Percentiles rank a stretch among this genome's conserved stretches.
These are phyloP conservation scores for Haliclystus octoradiatus DNA, from an alignment of 30 jellyfish, hydroid and myxozoan genomes.

Conservation along the genomic window DNA sequence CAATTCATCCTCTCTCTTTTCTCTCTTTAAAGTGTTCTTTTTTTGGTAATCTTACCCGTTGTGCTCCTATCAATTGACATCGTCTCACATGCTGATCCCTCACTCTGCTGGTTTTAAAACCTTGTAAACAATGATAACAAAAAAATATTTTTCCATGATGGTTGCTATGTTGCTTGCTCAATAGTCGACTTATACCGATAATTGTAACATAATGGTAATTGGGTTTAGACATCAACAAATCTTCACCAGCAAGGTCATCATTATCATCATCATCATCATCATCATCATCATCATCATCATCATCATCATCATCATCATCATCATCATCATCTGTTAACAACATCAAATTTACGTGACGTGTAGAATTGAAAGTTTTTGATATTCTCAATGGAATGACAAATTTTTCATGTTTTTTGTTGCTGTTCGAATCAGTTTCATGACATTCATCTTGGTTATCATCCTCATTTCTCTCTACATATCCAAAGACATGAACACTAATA, in stretches of 20 bases:
- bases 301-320: too few species aligned
- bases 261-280: too few species aligned
- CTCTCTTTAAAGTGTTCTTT: slow-evolving; percentile 8
- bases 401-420: too few species aligned
- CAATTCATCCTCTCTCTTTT: background rate
- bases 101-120: slow-evolving; percentile 5
- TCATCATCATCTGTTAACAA: too few species aligned
- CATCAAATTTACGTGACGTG: too few species aligned
- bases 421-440: too few species aligned
- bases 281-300: too few species aligned
- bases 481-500: slow-evolving; percentile 14
- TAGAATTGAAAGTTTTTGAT: too few species aligned
- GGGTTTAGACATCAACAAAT: too few species aligned
- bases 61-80: slow-evolving; percentile 32
- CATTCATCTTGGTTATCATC: too few species aligned
- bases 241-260: too few species aligned
- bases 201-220: slow-evolving; percentile 18
- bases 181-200: slow-evolving; percentile 6
- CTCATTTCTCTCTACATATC: slow-evolving; percentile 16
- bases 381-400: too few species aligned
- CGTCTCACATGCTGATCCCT: slow-evolving; percentile 5
- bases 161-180: slow-evolving; percentile 13
- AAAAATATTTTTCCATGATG: slow-evolving; percentile 20
- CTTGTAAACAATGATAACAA: slow-evolving; percentile 38
- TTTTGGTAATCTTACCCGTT: slow-evolving; percentile 24